phyloP scores from a whole-genome alignment of 92 coral and sea anemone species.

The Parazoanthus atlanticus region DNA sequence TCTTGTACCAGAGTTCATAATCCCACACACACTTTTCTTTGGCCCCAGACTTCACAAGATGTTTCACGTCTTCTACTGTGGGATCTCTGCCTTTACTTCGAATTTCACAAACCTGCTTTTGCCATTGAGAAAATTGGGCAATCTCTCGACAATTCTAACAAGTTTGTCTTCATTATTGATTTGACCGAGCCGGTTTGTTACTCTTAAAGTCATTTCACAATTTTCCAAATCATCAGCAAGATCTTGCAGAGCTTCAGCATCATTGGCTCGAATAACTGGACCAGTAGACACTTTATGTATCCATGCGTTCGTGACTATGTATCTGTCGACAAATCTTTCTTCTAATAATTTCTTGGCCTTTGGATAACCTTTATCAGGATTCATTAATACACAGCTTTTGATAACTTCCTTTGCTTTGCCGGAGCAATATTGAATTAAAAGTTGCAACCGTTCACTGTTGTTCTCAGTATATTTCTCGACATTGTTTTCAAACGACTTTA shows the following conservation, averaged over 20 bases:
- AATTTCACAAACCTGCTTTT: too few relatives aligned
- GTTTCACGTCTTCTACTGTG: too few relatives aligned
- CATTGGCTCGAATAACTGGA: constrained; percentile 25
- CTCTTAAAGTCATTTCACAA: constrained; percentile 55
- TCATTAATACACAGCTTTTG: constrained; percentile 46
- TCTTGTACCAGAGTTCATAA: too few relatives aligned
- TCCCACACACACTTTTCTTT: too few relatives aligned
- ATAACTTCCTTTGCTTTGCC: constrained; percentile 54
- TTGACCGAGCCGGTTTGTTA: constrained; percentile 47
- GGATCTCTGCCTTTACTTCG: too few relatives aligned
- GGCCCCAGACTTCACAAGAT: too few relatives aligned
- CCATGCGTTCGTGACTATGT: constrained; percentile 62
- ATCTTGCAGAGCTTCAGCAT: constrained; percentile 45
- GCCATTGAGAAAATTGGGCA: too few relatives aligned
- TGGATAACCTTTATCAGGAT: constrained; percentile 43
- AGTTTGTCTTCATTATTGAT: constrained; percentile 52
- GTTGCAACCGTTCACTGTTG: neutral
- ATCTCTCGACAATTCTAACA: constrained; percentile 26
- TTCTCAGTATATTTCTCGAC: constrained; percentile 43
- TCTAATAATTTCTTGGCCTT: constrained; percentile 53
- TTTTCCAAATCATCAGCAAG: constrained; percentile 63
- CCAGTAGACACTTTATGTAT: constrained; percentile 40
- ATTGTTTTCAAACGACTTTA: constrained; percentile 36
- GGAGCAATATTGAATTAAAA: constrained; percentile 50
- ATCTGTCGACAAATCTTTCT: constrained; percentile 58